Base-by-base conservation (phyloP, 2,888 invertebrate genomes). In the Cryptophagus acutangulus region DNA sequence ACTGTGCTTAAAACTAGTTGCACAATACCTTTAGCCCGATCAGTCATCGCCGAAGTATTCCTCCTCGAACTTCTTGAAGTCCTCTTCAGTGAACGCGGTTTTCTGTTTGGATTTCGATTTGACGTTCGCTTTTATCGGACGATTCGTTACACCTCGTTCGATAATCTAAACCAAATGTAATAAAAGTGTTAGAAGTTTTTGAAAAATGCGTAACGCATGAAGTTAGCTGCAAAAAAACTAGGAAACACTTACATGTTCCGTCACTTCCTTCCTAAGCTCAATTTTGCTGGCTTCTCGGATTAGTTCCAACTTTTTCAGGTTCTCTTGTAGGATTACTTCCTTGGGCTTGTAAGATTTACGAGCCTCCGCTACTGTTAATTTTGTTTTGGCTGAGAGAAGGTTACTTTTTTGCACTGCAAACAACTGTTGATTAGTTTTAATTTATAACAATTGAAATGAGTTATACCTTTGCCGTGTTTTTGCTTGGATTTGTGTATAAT, bases 71-170 rank as follows among this genome's bases (percentile, higher is more conserved):
- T 76, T 75, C 43, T 75, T 70, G 53, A 82, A 82, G 34, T 81
- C 79, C 59, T 82, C 82, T 56, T 81, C 79, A 0, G 84, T 82
- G 61, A 87, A 85, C 10, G 74, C 81, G 1, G 82, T 79, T 40
- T 73, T 71, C 49, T 77, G 69, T 33, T 71, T 65, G 46, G 74
- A 71, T 26, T 62, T 69, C 17, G 70, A 58, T 59, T 73, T 65
- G 13, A 64, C 53, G 1, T 73, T 44, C 18, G 48, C 46, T 38
- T 45, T 58, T 1, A 76, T 69, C 40, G 74, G 74, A 39, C 74
- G 72, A 49, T 71, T 75, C 8, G 72, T 69, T 13, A 65, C 55
- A 1, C 78, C 79, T 45, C 81, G 66, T 49, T 75, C 66, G 24
- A 82, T 63, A 36, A 82, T 71, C 79, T 81, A 59, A 36, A 46